Base-by-base conservation (phyloP, 1,140 invertebrate species). In the Cephus cinctus region DNA sequence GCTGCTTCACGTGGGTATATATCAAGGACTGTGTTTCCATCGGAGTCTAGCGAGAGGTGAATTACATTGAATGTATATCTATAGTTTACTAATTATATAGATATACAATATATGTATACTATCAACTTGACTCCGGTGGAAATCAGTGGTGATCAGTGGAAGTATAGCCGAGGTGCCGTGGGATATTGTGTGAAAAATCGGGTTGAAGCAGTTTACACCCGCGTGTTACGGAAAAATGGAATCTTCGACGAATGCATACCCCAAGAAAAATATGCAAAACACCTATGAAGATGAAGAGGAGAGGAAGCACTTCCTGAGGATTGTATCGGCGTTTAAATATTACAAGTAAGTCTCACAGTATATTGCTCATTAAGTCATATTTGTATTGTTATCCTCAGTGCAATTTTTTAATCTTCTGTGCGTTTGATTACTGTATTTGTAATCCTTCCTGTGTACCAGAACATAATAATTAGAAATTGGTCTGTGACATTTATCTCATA, bases 301-400 rank as follows among this genome's bases (percentile, higher is more conserved):
- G 65, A 80, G 81, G 54, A 82, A 83, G 50, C 89, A 92, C 69
- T 92, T 91, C 74, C 79, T 85, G 53, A 80, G 86, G 15, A 88
- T 92, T 56, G 80, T 92, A 2, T 81, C 83, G 54, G 88, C 89
- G 42, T 92, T 91, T 66, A 83, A 82, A 76, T 84, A 84, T 70
- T 93, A 93, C 76, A 89, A 84, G 89, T 90, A 70, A 80, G 76
- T 75, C 65, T 59, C 65, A 67, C 63, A 55, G 20, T 8, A 20
- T 50, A 11, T 6, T 50, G 22, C 12, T 12, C 35, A 35, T 36
- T 6, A 12, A 57, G 15, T 48, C 50, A 65, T 66, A 63, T 53
- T 61, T 54, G 50, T 43, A 40, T 53, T 44, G 25, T 47, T 20
- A 39, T 47, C 23, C 12, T 15, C 4, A 52, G 11, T 3, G 16